Conservation (phyloP, 2,797 vertebrate species). For the Leptodactylus fallax region DNA sequence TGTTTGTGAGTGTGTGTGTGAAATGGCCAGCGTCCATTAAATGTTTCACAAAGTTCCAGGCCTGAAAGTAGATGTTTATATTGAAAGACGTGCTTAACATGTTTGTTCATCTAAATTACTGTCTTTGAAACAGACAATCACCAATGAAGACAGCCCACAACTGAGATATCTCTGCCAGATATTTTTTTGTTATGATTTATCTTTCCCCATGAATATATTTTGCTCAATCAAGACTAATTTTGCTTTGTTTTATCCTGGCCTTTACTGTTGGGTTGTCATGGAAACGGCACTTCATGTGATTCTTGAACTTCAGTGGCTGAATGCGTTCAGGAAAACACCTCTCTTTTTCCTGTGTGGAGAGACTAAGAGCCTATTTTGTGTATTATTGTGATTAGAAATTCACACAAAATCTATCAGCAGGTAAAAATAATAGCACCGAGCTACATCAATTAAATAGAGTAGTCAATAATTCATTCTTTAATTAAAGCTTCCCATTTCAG, state of each 20-base stretch:
- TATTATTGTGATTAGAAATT: conserved; percentile 73
- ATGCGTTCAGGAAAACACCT: conserved; percentile 71
- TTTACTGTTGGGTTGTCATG: conserved; percentile 80
- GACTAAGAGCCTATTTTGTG: conserved; percentile 66
- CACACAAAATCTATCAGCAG: conserved; percentile 75
- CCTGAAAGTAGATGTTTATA: neutral
- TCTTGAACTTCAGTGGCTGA: conserved; percentile 77
- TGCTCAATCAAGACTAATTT: conserved; percentile 74
- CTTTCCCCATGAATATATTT: conserved; percentile 68
- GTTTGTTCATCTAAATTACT: conserved; percentile 66
- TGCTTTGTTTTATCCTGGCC: conserved; percentile 75
- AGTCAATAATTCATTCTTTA: conserved; percentile 80
- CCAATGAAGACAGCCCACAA: conserved; percentile 52
- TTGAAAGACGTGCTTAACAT: conserved; percentile 14
- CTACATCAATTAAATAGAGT: conserved; percentile 75
- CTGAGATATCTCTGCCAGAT: conserved; percentile 57
- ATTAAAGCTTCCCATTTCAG: conserved; percentile 73
- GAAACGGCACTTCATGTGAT: conserved; percentile 77
- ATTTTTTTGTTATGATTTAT: conserved; percentile 66
- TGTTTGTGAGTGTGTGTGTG: too few species aligned
- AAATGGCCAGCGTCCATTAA: neutral
- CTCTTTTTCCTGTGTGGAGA: conserved; percentile 65
- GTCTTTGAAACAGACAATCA: conserved; percentile 59
- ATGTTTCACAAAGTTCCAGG: neutral
- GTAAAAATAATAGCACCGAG: conserved; percentile 72